Percentiles rank a stretch among this genome's conserved stretches.
Conservation (phyloP, 1,140 invertebrate genomes). For the Drosophila hydei region DNA sequence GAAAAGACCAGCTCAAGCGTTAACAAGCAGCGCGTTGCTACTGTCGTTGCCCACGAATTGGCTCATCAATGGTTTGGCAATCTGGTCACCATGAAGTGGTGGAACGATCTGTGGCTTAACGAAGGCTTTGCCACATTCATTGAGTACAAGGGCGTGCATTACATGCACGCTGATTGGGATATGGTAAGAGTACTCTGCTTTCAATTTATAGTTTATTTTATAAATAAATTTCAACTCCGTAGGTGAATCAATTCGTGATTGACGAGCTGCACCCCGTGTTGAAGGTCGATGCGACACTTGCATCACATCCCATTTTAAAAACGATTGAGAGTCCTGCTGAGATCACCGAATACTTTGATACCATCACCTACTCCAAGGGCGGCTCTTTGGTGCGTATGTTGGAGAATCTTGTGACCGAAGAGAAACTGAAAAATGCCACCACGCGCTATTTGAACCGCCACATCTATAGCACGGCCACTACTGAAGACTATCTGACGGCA, state of each 20-base stretch:
- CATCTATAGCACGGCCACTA: constrained; percentile 90
- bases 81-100: constrained; percentile 95
- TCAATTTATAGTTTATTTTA: not conserved
- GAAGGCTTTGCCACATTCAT: constrained; percentile 96
- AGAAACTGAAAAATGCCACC: constrained; percentile 90
- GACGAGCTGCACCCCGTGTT: constrained; percentile 90
- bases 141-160: constrained; percentile 90
- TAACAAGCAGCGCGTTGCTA: constrained; percentile 91
- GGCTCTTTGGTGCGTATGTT: constrained; percentile 95
- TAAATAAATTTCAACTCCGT: constrained; percentile 83
- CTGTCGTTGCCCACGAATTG: constrained; percentile 94
- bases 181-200: constrained; percentile 86
- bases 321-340: constrained; percentile 93
- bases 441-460: constrained; percentile 89
- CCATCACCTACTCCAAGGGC: constrained; percentile 97
- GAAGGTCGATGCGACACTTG: constrained; percentile 90
- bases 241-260: constrained; percentile 89
- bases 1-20: constrained; percentile 87
- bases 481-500: constrained; percentile 90
- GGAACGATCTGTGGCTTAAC: constrained; percentile 96
- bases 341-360: constrained; percentile 96
- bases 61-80: constrained; percentile 97
- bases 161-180: constrained; percentile 91
- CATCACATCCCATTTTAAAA: constrained; percentile 95
- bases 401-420: constrained; percentile 91